Conservation (phyloP, 2,888 invertebrate species). For the Monopis laevigella region DNA sequence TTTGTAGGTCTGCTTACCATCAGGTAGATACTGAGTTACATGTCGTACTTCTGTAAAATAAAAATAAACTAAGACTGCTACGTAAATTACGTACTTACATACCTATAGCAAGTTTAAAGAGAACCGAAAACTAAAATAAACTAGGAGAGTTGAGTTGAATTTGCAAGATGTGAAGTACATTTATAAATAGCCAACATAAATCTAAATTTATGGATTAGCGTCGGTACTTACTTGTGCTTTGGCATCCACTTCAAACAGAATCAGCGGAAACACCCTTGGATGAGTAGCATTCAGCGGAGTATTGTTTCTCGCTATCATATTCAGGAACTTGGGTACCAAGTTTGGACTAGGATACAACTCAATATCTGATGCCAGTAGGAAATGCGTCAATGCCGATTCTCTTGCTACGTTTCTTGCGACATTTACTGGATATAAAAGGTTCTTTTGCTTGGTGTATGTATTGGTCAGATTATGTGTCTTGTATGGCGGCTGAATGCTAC, state of each 20-base stretch:
- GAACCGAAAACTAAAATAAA: too few species aligned
- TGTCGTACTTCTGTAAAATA: too few species aligned
- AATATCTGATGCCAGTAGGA: conserved; percentile 86
- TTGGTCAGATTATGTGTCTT: conserved; percentile 69
- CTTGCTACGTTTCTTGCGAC: conserved; percentile 91
- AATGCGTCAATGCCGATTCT: conserved; percentile 83
- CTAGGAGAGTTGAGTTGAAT: too few species aligned
- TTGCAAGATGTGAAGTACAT: too few species aligned
- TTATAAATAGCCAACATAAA: too few species aligned
- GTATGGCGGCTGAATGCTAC: conserved; percentile 76
- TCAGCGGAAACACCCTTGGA: conserved; percentile 84
- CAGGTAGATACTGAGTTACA: too few species aligned
- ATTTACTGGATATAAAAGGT: conserved; percentile 88
- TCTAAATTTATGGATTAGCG: too few species aligned
- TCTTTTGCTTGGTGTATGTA: conserved; percentile 82
- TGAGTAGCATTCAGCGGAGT: conserved; percentile 68
- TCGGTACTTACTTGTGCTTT: conserved; percentile 47
- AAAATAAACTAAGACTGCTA: too few species aligned
- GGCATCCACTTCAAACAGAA: conserved; percentile 86
- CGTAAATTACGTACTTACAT: too few species aligned
- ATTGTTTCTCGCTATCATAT: conserved; percentile 81
- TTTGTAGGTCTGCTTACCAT: too few species aligned
- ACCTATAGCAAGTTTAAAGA: too few species aligned
- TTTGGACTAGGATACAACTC: conserved; percentile 90
- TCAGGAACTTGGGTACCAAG: conserved; percentile 81